Evolutionary conservation across 1,140 invertebrate genomes (phyloP), one percentile per base, ranked within the genome.

Genomic region (Bombus pyrosoma): DNA sequence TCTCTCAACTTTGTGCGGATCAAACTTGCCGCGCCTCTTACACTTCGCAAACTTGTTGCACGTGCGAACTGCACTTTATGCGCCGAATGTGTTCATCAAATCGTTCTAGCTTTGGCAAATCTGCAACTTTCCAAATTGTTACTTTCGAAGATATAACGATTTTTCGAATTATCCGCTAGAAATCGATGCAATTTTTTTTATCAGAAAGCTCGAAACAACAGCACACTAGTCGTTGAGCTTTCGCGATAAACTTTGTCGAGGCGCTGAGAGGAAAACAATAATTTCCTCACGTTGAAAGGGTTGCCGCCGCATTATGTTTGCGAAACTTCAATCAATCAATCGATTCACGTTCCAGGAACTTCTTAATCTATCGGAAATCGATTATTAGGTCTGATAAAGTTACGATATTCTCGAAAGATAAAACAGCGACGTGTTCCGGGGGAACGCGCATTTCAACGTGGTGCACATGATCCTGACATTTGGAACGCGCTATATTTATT

Each of bases 401-500:
- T 12, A n/a, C 37, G 2, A 74, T 43, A 22, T n/a, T 41, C 9
- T 12, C 37, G 12, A 8, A 43, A 37, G 25, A n/a, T 28, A 13
- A n/a, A 6, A 41, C 1, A 71, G 3, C 3, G 15, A 4, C 28
- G 39, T 13, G 15, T 73, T 43, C 71, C n/a, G 3, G 12, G n/a
- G 15, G 43, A 22, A 32, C 39, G 28, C 28, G 41, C 22, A 2
- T 4, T 12, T n/a, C 13, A 28, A 22, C 43, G 3, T 13, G 41
- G 3, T 28, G 39, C 15, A 66, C 59, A 43, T 66, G 76, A 64
- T 79, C 28, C 62, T 66, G 76, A 79, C 57, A 79, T 79, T 66
- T 41, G 32, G 15, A 79, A 43, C 59, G 59, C 25, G 59, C 34
- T 79, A 66, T 66, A 43, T 79, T 79, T 34, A 66, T 79, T 79